Base-by-base conservation (phyloP, 2,888 invertebrate genomes). In the Stegana nigrithorax region DNA sequence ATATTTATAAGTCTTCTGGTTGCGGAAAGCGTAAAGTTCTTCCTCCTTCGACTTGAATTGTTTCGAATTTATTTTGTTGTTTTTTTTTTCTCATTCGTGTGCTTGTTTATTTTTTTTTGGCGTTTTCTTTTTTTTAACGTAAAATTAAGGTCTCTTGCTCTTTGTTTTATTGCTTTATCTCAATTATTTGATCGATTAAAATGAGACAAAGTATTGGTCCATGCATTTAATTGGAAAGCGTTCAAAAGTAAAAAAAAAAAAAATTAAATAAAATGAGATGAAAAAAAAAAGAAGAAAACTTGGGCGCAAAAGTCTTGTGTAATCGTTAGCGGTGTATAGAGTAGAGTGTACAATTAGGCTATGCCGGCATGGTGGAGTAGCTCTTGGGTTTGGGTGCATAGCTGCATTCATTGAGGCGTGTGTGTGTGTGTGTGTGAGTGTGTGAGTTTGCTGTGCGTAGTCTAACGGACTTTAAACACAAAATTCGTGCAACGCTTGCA, bases 1-100 rank as follows among this genome's bases (percentile, higher is more conserved):
- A 81, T 81, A 81, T 81, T 81, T 82, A 81, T 81, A 81, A 82
- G 83, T 72, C n/a, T 80, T 73, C 72, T 71, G 76, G 74, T 77
- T 73, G 72, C 72, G 71, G 67, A 68, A 67, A 68, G 69, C 70
- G 73, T 68, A 73, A 70, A 67, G 65, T 72, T 71, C 73, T 67
- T 78, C 72, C 72, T 65, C 73, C 78, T 47, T 61, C 17, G 25
- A 39, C 17, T 27, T 32, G 21, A 4, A 26, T 58, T 27, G 19
- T 10, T 47, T 32, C 26, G 12, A n/a, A n/a, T n/a, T n/a, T n/a
- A n/a, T n/a, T n/a, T n/a, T n/a, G n/a, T n/a, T n/a, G 21, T 59
- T 50, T 62, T 42, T 36, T 39, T 47, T 62, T 45, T 26, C 17
- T n/a, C 42, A 14, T 14, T 53, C 23, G 5, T 23, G 12, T 12